phyloP scores from a whole-genome alignment of 2,888 invertebrate genomes.

The Chaetogeoica ovagalla region DNA sequence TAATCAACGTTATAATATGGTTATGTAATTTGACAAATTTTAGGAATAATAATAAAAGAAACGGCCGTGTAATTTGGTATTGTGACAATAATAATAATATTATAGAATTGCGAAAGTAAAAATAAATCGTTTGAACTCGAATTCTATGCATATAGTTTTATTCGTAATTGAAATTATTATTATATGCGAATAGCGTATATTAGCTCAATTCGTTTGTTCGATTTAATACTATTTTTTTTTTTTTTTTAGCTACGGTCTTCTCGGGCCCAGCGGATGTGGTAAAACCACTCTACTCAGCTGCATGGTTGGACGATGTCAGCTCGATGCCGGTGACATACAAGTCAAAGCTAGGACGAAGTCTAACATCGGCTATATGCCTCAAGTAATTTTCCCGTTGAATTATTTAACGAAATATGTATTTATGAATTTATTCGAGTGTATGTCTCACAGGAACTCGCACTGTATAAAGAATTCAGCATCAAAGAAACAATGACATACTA shows the following conservation, averaged over 20 bases:
- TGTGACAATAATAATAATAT: too few relatives aligned
- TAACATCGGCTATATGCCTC: constrained; percentile 72
- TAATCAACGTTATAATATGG: too few relatives aligned
- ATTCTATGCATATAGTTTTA: too few relatives aligned
- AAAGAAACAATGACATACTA: constrained; percentile 62
- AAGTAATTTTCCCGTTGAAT: constrained; percentile 58
- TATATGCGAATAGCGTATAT: not conserved
- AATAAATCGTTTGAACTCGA: too few relatives aligned
- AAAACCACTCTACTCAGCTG: constrained; percentile 86
- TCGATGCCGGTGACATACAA: constrained; percentile 74
- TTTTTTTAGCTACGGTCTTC: constrained; percentile 73
- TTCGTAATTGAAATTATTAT: too few relatives aligned
- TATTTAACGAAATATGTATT: not conserved
- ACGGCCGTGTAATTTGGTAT: too few relatives aligned
- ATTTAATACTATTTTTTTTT: constrained; percentile 6
- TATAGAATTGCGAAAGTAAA: too few relatives aligned
- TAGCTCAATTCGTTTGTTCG: not conserved
- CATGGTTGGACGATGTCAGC: constrained; percentile 75
- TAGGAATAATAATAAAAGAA: too few relatives aligned
- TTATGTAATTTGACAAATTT: too few relatives aligned
- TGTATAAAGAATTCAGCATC: constrained; percentile 61
- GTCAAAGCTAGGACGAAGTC: constrained; percentile 73
- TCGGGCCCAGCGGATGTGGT: constrained; percentile 89
- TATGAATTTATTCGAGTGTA: not conserved
- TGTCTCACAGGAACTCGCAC: constrained; percentile 59